Conservation (phyloP, 2,888 invertebrate species). For the Luperina testacea region DNA sequence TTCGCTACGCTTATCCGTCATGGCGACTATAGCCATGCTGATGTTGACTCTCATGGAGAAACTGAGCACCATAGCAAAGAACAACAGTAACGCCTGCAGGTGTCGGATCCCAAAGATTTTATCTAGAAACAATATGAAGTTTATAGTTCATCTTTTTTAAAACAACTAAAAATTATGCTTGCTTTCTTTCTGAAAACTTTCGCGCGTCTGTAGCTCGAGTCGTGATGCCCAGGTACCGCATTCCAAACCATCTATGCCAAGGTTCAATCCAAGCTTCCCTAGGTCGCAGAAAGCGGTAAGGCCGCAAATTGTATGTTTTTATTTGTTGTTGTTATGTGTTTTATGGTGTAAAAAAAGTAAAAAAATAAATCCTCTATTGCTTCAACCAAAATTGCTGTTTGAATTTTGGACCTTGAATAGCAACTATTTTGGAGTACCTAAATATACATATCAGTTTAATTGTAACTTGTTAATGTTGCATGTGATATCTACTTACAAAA, state of each 20-base stretch:
- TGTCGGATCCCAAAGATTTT: slow-evolving; percentile 84
- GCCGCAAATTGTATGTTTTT: neutral
- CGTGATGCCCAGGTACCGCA: no score
- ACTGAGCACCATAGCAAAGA: slow-evolving; percentile 89
- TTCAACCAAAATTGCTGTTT: neutral
- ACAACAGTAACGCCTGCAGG: slow-evolving; percentile 90
- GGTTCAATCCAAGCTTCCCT: neutral
- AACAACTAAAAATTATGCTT: neutral
- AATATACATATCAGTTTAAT: neutral
- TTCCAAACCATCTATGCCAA: neutral
- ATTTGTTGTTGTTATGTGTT: neutral
- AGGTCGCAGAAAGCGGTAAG: neutral
- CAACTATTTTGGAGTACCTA: neutral
- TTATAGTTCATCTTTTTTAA: neutral
- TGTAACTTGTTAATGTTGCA: neutral
- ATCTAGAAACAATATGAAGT: slow-evolving; percentile 5
- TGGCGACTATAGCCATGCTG: slow-evolving; percentile 88
- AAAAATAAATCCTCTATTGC: neutral
- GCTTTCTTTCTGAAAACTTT: neutral
- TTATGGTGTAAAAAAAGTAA: no score
- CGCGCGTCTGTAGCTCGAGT: neutral
- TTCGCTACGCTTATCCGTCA: slow-evolving; percentile 91
- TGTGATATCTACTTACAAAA: neutral
- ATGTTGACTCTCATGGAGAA: slow-evolving; percentile 91
- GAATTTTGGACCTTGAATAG: neutral